Evolutionary conservation across 2,113 vertebrate genomes (phyloP).

Genomic region (Atlantisia rogersi): DNA sequence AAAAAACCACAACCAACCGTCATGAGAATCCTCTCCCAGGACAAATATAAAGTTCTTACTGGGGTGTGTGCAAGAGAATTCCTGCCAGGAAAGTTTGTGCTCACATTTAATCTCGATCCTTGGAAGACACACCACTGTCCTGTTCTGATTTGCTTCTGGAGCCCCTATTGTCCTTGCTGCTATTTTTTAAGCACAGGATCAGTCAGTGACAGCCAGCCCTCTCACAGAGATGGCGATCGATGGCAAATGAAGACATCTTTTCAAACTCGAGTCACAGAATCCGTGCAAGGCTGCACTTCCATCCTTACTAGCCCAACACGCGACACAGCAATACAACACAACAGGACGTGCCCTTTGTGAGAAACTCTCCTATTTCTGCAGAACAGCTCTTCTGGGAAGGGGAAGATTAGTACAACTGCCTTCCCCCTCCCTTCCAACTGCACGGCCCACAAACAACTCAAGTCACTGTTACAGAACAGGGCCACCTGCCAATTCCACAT

Average conservation of each 20-base stretch:
- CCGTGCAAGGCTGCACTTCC: neutral
- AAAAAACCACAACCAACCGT: no score
- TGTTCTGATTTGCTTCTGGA: neutral
- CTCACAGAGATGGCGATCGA: rapidly evolving
- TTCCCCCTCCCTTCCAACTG: neutral
- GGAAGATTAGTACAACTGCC: neutral
- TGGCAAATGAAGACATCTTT: neutral
- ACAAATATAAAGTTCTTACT: neutral
- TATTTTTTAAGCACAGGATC: rapidly evolving
- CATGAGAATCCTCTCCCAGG: neutral
- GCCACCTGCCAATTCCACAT: neutral
- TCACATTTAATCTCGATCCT: rapidly evolving
- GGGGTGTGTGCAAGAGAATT: rapidly evolving
- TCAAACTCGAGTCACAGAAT: neutral
- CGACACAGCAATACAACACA: neutral
- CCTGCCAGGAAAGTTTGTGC: neutral
- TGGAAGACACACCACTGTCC: neutral
- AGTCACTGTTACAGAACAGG: neutral
- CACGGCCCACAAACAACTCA: neutral
- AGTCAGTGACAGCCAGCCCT: neutral
- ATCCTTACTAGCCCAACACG: neutral
- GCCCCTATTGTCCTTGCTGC: no score
- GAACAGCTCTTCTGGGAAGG: neutral
- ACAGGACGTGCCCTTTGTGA: neutral
- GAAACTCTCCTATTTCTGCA: neutral